Base-by-base conservation (phyloP, 2,797 vertebrate genomes). In the Pristis pectinata region DNA sequence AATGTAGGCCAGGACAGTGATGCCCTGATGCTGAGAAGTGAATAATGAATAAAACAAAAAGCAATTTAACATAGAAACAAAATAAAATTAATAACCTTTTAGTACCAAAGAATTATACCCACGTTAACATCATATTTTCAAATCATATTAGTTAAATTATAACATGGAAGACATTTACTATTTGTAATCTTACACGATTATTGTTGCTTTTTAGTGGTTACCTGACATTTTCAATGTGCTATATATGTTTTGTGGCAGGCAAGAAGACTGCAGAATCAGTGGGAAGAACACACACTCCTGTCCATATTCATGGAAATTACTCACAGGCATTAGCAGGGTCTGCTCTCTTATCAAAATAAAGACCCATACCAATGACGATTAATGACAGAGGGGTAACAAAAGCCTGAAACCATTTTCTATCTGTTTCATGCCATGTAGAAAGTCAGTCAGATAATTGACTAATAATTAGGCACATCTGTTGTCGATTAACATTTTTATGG, bases 401-500 rank as follows among this genome's bases (percentile, higher is more conserved):
- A 94, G 92, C 92, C 70, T 94, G 70, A 94, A 94, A 94, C 44
- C 92, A 76, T 67, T 74, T 76, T 67, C 92, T 53, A 19, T 94
- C 92, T 94, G 92, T 76, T 94, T 94, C 92, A 76, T 56, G 70
- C 92, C 92, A 56, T 94, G 92, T 94, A 74, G 41, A 67, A 67
- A 72, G 44, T 94, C 92, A 94, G 70, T 76, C 70, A 76, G 92
- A 94, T 94, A 94, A 94, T 94, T 94, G 92, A 76, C 92, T 94
- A 94, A 94, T 94, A 94, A 94, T 94, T 94, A 94, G 72, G 70
- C 49, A 94, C 92, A 94, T 70, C 92, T 94, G 92, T 76, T 74
- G 92, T 56, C 70, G 44, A 76, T 94, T 94, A 76, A 34, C 92
- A 94, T 94, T 49, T 76, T 94, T 94, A 76, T 53, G 70, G 92